Conservation (phyloP, 2,888 invertebrate genomes). For the Phymatocera aterrima region DNA sequence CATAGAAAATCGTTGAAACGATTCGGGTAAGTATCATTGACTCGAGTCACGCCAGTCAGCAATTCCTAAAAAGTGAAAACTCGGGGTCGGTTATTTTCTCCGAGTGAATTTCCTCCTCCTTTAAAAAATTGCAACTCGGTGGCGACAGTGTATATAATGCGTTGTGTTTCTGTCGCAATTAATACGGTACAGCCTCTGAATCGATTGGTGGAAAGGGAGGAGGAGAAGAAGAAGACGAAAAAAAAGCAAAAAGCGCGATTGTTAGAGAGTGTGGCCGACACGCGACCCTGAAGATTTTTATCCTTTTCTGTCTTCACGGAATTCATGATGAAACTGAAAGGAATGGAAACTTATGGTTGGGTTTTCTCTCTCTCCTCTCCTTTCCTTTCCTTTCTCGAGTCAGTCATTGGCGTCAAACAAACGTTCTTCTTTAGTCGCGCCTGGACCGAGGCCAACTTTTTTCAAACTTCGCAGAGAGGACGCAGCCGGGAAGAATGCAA, state of each 20-base stretch:
- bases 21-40: not conserved
- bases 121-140: not conserved
- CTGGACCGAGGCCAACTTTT: constrained; percentile 2
- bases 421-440: constrained; percentile 1
- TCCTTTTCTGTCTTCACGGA: constrained; percentile 24
- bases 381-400: not conserved
- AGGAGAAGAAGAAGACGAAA: too few species aligned
- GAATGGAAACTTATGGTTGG: not conserved
- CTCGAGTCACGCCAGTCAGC: not conserved
- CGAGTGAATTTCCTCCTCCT: not conserved
- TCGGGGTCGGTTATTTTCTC: not conserved
- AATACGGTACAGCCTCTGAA: not conserved
- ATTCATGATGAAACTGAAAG: constrained; percentile 18
- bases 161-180: not conserved
- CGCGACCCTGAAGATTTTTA: constrained; percentile 28
- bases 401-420: not conserved
- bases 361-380: not conserved
- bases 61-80: constrained; percentile 26
- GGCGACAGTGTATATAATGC: not conserved
- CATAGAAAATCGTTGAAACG: not conserved
- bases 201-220: not conserved
- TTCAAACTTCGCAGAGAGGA: not conserved
- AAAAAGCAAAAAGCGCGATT: too few species aligned
- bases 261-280: not conserved
- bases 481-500: not conserved